Percentiles rank a stretch among this genome's conserved stretches.
phyloP scores from a whole-genome alignment of 2,113 vertebrate species.

The Zeus faber region DNA sequence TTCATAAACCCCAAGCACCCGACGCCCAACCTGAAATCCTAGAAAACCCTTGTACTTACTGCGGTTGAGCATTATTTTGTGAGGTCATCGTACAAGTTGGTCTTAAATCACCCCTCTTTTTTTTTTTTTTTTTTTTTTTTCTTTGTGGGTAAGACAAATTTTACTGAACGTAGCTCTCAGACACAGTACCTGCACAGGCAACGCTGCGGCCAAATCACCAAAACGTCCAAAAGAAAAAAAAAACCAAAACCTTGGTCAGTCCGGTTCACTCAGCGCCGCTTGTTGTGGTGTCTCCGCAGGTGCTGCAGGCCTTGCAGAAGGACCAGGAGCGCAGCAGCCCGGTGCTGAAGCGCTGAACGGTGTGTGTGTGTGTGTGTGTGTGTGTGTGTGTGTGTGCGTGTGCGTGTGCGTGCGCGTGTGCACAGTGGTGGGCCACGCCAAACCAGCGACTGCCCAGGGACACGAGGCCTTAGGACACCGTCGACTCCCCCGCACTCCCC shows the following conservation, averaged over 20 bases:
- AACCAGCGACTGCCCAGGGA: too few relatives aligned
- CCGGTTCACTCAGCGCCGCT: not conserved
- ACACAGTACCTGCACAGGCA: not conserved
- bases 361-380: too few relatives aligned
- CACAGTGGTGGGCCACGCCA: not conserved
- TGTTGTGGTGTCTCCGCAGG: conserved; percentile 62
- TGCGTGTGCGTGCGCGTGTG: not conserved
- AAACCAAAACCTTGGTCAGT: not conserved
- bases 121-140: not conserved
- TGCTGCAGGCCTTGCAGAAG: conserved; percentile 87
- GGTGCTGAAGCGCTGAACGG: conserved; percentile 78
- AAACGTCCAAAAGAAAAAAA: too few relatives aligned
- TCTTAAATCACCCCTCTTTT: not conserved
- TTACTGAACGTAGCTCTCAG: not conserved
- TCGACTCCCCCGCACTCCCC: not conserved
- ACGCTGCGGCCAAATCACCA: not conserved
- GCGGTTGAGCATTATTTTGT: not conserved
- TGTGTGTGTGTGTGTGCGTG: not conserved
- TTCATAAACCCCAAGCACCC: too few relatives aligned
- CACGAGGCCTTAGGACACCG: too few relatives aligned
- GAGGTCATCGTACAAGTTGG: not conserved
- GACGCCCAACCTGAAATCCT: too few relatives aligned
- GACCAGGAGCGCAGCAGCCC: conserved; percentile 84
- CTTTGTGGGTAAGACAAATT: not conserved
- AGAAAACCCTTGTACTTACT: too few relatives aligned